Evolutionary conservation across 2,888 invertebrate species (phyloP), one percentile per base, ranked within the genome.

Genomic region (Torymus tubicola): DNA sequence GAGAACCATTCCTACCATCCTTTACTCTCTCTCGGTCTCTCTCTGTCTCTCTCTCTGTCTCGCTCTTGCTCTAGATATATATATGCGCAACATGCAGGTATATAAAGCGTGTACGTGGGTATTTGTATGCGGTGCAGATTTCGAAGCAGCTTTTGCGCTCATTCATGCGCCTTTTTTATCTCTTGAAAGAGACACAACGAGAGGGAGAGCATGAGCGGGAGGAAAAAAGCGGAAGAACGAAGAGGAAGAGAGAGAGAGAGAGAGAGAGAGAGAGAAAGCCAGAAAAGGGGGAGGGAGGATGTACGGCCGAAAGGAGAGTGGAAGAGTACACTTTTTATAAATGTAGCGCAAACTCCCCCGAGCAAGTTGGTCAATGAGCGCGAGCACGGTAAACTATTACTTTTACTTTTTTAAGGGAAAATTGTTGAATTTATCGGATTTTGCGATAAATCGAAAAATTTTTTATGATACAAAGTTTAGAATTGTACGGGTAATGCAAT

Each of bases 41-140:
- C 31, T 31, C 31, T 31, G 0, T 31, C 31, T 31, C 31, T 31
- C 24, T 24, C 31, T 31, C 31, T 31, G 5, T 31, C 31, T 31
- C 31, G 1, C 31, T 31, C 31, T 31, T 31, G 31, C 31, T n/a
- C n/a, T n/a, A n/a, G n/a, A n/a, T n/a, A 21, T 42, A 42, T 42
- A 1, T 42, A 42, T 42, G 42, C 42, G 42, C 42, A 42, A 42
- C 42, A 8, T 42, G 42, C 42, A 42, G 8, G 42, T 42, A 42
- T 42, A 42, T 42, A 42, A 42, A 42, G 42, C 42, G 8, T 42
- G 42, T 42, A 42, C 74, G 42, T 57, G 18, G 70, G 70, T 79
- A 83, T 84, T 84, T 81, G 83, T 83, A 84, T 82, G 84, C 83
- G 75, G 72, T 78, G 55, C 69, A 78, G 77, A 82, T 83, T 78